Evolutionary conservation across 2,888 invertebrate species (phyloP), one percentile per base, ranked within the genome.

Genomic region (Mythimna loreyi): DNA sequence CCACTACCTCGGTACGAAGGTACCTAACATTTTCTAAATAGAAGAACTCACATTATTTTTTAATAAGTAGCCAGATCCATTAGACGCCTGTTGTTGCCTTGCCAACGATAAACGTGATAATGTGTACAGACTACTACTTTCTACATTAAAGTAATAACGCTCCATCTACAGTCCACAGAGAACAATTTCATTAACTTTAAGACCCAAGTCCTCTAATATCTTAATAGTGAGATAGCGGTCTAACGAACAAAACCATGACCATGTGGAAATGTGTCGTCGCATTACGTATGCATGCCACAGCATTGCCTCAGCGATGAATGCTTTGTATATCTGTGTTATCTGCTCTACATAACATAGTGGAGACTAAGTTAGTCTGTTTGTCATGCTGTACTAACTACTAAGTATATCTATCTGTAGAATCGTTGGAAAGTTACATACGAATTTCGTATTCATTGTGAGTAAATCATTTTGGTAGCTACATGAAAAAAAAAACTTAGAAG

Each of bases 271-370:
- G 40, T 78, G 80, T 62, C 75, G 55, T 23, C 45, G 36, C 62
- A 75, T 75, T 74, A 80, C 49, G 67, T 74, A 75, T 75, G 61
- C 80, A 75, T 62, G 58, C 55, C 80, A 59, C 75, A n/a, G 55
- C 60, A 60, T 50, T 33, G 56, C 50, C 80, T 52, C 67, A n/a
- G 58, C 60, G 64, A 36, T 47, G 56, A 36, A 71, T 49, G 59
- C 50, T 49, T 53, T 40, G 73, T 73, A 73, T 55, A 57, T 73
- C 74, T 78, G 23, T 53, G 33, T 60, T 72, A 76, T 80, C 57
- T 80, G 76, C 60, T 64, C 63, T 49, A 80, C 55, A 60, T 60
- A 75, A 53, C 36, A 62, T 57, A 49, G 47, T 53, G 58, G 25
- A 60, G 43, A 61, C 47, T 45, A 52, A 78, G 73, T 50, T 63